phyloP scores from a whole-genome alignment of 2,888 invertebrate species.

The Eristalis intricaria region DNA sequence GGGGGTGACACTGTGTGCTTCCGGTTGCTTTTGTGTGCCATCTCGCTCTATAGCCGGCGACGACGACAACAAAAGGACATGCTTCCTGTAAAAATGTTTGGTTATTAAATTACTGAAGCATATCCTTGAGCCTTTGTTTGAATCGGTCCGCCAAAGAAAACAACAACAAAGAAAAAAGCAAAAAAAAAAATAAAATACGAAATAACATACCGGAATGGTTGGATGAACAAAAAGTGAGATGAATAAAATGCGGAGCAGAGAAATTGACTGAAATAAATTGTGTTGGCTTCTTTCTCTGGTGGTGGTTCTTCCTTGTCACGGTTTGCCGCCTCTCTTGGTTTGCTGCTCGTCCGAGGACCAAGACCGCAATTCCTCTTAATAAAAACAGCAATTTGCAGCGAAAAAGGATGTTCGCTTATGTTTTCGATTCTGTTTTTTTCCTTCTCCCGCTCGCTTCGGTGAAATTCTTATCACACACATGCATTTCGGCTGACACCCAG shows the following conservation, averaged over 20 bases:
- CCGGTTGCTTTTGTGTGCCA: constrained; percentile 59
- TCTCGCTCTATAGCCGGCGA: constrained; percentile 45
- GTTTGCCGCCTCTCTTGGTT: constrained; percentile 51
- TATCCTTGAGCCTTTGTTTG: constrained; percentile 70
- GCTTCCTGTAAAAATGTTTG: constrained; percentile 69
- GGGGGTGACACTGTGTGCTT: constrained; percentile 57
- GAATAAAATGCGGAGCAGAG: constrained; percentile 64
- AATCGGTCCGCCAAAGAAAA: constrained; percentile 29
- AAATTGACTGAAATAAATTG: constrained; percentile 69
- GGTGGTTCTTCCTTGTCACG: constrained; percentile 35
- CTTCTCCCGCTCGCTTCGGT: background rate
- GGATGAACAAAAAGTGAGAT: constrained; percentile 29
- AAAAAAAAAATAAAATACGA: background rate
- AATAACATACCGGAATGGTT: constrained; percentile 8
- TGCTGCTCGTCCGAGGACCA: constrained; percentile 39
- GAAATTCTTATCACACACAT: constrained; percentile 35
- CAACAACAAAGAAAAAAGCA: background rate
- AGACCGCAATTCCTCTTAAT: constrained; percentile 62
- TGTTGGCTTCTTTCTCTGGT: constrained; percentile 44
- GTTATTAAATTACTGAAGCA: constrained; percentile 71
- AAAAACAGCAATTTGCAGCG: constrained; percentile 61
- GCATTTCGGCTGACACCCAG: background rate
- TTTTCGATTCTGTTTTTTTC: constrained; percentile 21
- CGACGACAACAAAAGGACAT: constrained; percentile 63
- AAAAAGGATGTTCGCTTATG: constrained; percentile 55